Percentiles rank a stretch among this genome's conserved stretches.
These are phyloP conservation scores for Crax fasciolata DNA, from an alignment of 2,797 vertebrate genomes.

Conservation along the genomic window DNA sequence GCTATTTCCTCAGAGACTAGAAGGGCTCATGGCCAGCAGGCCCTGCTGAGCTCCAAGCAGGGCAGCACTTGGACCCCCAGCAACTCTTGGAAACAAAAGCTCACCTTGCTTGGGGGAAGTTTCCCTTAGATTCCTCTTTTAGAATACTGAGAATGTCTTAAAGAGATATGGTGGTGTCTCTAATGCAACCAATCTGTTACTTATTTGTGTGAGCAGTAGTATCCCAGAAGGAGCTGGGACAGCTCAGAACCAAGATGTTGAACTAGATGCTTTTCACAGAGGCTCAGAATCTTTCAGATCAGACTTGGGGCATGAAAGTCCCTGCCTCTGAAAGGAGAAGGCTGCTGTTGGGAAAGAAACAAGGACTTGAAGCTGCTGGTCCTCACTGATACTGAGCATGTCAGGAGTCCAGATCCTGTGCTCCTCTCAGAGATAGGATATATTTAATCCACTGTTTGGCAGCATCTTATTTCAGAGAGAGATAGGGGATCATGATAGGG, in stretches of 20 bases:
- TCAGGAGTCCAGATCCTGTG: background rate
- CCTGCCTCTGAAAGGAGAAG: background rate
- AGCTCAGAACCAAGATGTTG: fast-evolving
- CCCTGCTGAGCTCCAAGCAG: background rate
- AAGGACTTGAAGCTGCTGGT: background rate
- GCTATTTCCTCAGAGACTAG: background rate
- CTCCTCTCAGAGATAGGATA: background rate
- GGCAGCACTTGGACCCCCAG: background rate
- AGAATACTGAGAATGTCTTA: background rate
- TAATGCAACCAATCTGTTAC: background rate
- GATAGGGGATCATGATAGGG: too few relatives aligned
- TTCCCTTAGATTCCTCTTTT: background rate
- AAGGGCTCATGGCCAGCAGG: background rate
- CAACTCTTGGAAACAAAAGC: background rate
- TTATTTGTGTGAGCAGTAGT: background rate
- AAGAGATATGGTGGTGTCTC: background rate
- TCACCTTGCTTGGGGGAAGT: background rate
- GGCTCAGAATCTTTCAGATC: background rate
- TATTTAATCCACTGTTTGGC: background rate
- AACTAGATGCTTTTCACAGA: background rate
- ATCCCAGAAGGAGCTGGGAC: background rate
- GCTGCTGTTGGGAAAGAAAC: background rate
- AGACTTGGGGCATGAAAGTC: background rate
- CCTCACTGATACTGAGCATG: background rate
- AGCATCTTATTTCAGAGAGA: background rate